phyloP scores from a whole-genome alignment of 2,113 vertebrate genomes.

The Circaetus gallicus region DNA sequence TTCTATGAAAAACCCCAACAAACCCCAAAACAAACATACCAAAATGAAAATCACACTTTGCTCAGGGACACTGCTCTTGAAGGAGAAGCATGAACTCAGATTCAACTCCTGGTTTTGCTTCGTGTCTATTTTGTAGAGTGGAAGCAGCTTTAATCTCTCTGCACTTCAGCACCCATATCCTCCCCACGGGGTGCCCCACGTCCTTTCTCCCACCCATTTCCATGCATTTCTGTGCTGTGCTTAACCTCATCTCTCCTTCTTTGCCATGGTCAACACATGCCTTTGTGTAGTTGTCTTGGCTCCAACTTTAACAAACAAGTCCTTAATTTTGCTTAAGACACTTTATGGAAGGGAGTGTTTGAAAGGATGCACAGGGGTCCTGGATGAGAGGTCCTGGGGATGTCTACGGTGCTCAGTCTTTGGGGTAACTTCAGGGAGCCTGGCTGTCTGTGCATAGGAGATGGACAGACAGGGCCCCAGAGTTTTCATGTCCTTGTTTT shows the following conservation, averaged over 20 bases:
- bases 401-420: background rate
- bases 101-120: background rate
- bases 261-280: background rate
- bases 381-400: background rate
- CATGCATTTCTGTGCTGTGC: background rate
- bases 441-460: background rate
- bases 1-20: background rate
- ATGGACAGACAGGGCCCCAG: background rate
- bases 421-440: background rate
- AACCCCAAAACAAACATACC: background rate
- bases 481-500: background rate
- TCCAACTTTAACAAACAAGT: background rate
- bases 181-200: fast-evolving
- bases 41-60: background rate
- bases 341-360: background rate
- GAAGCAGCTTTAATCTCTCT: background rate
- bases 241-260: background rate
- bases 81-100: background rate
- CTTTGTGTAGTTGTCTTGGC: background rate
- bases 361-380: background rate
- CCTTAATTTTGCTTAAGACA: background rate
- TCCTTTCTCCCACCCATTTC: background rate
- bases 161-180: background rate
- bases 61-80: background rate
- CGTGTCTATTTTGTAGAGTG: background rate